phyloP scores from a whole-genome alignment of 1,140 invertebrate species.

The Drosophila leontia region DNA sequence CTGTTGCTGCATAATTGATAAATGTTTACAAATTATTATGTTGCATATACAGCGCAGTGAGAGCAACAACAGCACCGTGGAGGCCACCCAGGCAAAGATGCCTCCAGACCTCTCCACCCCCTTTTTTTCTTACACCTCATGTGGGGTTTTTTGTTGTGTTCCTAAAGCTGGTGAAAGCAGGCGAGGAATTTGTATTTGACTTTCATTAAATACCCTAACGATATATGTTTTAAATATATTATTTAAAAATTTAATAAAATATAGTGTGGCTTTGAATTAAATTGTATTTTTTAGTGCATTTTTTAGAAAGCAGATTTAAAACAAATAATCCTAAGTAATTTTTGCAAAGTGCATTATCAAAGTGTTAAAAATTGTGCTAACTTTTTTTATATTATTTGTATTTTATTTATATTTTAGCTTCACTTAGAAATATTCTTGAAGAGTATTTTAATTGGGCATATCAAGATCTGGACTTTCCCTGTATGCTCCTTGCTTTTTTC shows the following conservation, averaged over 20 bases:
- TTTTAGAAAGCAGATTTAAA: neutral
- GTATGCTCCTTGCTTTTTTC: neutral
- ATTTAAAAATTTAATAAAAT: neutral
- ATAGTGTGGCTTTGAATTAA: neutral
- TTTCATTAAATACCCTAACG: conserved; percentile 11
- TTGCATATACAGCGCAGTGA: conserved; percentile 60
- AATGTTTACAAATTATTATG: conserved; percentile 83
- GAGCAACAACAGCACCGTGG: conserved; percentile 15
- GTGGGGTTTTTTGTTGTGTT: conserved; percentile 21
- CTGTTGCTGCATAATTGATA: conserved; percentile 81
- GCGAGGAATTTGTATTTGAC: conserved; percentile 9
- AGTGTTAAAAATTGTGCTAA: neutral
- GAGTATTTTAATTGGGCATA: neutral
- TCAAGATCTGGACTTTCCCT: neutral
- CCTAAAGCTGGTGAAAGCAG: conserved; percentile 46
- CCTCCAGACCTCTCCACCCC: conserved; percentile 12
- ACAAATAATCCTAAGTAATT: neutral
- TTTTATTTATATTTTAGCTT: neutral
- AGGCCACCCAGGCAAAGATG: conserved; percentile 65
- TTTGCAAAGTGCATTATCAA: too few species aligned
- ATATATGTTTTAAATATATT: neutral
- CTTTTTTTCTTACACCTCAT: conserved; percentile 1
- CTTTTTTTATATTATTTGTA: neutral
- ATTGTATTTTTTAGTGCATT: too few species aligned
- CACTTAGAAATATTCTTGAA: neutral